These are phyloP conservation scores for Cerastoderma edule DNA, from an alignment of 2,888 invertebrate genomes.

Conservation along the genomic window DNA sequence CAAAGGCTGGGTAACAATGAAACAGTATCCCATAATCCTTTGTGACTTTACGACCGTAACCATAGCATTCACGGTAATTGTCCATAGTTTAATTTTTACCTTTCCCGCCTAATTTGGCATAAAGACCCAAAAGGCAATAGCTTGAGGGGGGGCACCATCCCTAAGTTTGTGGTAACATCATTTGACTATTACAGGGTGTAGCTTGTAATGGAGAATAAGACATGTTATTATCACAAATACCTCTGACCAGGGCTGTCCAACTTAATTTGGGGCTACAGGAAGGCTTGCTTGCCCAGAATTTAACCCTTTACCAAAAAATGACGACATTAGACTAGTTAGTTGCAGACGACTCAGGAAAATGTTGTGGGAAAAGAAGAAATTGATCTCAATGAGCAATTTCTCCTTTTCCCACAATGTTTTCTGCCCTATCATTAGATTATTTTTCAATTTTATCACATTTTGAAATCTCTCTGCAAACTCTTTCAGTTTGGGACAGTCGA, in stretches of 20 bases:
- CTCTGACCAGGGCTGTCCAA: slow-evolving; percentile 11
- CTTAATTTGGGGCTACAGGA: neutral
- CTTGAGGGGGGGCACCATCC: slow-evolving; percentile 7
- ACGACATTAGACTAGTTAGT: too few relatives aligned
- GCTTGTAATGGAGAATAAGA: slow-evolving; percentile 5
- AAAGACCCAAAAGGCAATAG: slow-evolving; percentile 11
- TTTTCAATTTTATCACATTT: too few relatives aligned
- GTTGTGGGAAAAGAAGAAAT: too few relatives aligned
- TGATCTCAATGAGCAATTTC: too few relatives aligned
- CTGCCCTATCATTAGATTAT: too few relatives aligned
- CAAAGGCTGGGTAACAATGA: slow-evolving; percentile 19
- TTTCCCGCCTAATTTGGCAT: slow-evolving; percentile 9
- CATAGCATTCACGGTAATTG: slow-evolving; percentile 26
- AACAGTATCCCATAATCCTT: slow-evolving; percentile 25
- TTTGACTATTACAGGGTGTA: slow-evolving; percentile 11
- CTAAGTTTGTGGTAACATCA: slow-evolving; percentile 15
- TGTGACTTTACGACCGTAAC: slow-evolving; percentile 23
- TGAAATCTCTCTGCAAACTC: too few relatives aligned
- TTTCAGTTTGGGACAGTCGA: too few relatives aligned
- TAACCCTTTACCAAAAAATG: too few relatives aligned
- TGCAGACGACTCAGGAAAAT: too few relatives aligned
- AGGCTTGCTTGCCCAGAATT: too few relatives aligned
- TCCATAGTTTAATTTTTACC: slow-evolving; percentile 21
- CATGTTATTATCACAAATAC: slow-evolving; percentile 1
- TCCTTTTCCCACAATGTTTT: too few relatives aligned